These are phyloP conservation scores for Campaea margaritaria DNA, from an alignment of 2,888 invertebrate species.

Conservation along the genomic window DNA sequence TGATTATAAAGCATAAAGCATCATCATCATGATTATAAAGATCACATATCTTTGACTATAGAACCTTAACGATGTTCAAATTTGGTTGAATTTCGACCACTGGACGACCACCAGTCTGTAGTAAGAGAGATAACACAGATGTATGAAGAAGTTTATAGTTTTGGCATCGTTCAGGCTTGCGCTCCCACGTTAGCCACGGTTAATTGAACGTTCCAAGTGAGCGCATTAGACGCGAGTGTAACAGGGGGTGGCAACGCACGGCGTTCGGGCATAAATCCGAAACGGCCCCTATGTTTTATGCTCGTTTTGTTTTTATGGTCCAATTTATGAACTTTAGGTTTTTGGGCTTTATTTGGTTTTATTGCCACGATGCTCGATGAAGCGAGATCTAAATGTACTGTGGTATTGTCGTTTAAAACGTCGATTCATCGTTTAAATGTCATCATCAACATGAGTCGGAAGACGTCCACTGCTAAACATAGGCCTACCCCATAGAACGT, in stretches of 20 bases:
- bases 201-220: conserved; percentile 51
- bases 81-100: too few relatives aligned
- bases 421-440: too few relatives aligned
- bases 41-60: too few relatives aligned
- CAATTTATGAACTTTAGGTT: conserved; percentile 30
- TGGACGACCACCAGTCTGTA: too few relatives aligned
- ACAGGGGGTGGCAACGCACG: conserved; percentile 42
- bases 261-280: conserved; percentile 42
- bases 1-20: too few relatives aligned
- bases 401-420: too few relatives aligned
- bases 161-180: conserved; percentile 3
- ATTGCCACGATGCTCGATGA: too few relatives aligned
- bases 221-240: conserved; percentile 43
- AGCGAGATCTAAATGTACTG: neutral
- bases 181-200: conserved; percentile 28
- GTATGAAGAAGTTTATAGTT: conserved; percentile 2
- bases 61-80: too few relatives aligned
- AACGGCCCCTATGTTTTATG: conserved; percentile 55
- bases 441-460: too few relatives aligned
- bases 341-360: neutral
- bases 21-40: too few relatives aligned
- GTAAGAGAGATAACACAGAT: neutral
- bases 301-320: conserved; percentile 42
- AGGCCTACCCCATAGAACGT: too few relatives aligned
- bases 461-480: too few relatives aligned